Evolutionary conservation across 2,113 vertebrate species (phyloP).

Genomic region (Xenus cinereus): DNA sequence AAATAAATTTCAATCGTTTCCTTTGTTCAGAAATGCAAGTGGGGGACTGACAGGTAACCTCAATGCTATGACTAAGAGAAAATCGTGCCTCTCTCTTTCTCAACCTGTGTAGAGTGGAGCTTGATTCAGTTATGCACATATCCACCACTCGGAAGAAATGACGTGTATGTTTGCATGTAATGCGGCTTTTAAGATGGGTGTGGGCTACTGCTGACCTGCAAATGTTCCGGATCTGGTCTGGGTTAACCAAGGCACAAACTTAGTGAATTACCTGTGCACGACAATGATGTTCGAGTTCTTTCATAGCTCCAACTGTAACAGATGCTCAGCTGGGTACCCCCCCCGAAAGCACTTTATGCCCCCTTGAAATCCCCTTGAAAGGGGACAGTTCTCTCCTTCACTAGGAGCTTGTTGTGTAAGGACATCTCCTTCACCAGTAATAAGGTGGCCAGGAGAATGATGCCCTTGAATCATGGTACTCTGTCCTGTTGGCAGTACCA

Average conservation of each 20-base stretch:
- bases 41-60: not conserved
- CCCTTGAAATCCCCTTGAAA: not conserved
- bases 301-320: not conserved
- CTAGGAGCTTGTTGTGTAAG: not conserved
- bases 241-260: not conserved
- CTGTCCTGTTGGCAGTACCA: not conserved
- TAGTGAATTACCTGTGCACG: not conserved
- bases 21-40: not conserved
- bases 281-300: not conserved
- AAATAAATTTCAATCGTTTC: not conserved
- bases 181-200: not conserved
- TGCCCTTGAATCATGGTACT: not conserved
- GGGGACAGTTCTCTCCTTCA: not conserved
- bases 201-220: not conserved
- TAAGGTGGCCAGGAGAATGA: not conserved
- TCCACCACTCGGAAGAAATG: accelerated
- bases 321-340: not conserved
- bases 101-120: not conserved
- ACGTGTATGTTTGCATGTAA: accelerated
- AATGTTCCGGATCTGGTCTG: not conserved
- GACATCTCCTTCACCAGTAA: not conserved
- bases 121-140: not conserved
- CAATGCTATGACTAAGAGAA: not conserved
- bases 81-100: not conserved
- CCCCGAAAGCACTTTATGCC: not conserved